phyloP scores from a whole-genome alignment of 2,797 vertebrate genomes.

The Crenuchus spilurus region DNA sequence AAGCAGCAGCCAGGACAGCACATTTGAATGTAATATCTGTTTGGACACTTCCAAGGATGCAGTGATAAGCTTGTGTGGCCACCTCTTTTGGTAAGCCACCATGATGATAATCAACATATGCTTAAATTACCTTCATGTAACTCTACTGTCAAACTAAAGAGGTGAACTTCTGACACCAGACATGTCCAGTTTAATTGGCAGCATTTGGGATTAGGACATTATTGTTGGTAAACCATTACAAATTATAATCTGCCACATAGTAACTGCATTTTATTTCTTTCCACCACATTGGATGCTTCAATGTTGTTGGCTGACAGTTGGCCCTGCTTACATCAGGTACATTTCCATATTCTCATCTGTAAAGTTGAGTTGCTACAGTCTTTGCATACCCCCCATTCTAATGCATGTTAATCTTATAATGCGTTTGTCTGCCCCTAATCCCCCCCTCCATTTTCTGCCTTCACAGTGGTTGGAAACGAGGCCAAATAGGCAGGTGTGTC shows the following conservation, averaged over 20 bases:
- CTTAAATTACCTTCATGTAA: no score
- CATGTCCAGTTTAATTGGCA: no score
- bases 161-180: no score
- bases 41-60: conserved; percentile 98
- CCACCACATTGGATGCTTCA: conserved; percentile 18
- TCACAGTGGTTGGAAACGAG: conserved; percentile 95
- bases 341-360: conserved; percentile 60
- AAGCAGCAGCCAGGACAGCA: conserved; percentile 87
- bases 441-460: not conserved
- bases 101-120: not conserved
- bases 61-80: conserved; percentile 96
- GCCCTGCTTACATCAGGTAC: conserved; percentile 99
- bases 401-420: not conserved
- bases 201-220: no score
- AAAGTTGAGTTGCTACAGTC: no score
- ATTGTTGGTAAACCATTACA: no score
- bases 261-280: not conserved
- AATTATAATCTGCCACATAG: no score
- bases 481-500: conserved; percentile 97
- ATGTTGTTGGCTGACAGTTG: conserved; percentile 80
- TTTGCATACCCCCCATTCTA: not conserved
- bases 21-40: conserved; percentile 98
- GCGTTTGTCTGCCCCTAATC: not conserved
- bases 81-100: conserved; percentile 91
- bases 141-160: no score